phyloP scores from a whole-genome alignment of 1,140 invertebrate species.

The Bombus pascuorum region DNA sequence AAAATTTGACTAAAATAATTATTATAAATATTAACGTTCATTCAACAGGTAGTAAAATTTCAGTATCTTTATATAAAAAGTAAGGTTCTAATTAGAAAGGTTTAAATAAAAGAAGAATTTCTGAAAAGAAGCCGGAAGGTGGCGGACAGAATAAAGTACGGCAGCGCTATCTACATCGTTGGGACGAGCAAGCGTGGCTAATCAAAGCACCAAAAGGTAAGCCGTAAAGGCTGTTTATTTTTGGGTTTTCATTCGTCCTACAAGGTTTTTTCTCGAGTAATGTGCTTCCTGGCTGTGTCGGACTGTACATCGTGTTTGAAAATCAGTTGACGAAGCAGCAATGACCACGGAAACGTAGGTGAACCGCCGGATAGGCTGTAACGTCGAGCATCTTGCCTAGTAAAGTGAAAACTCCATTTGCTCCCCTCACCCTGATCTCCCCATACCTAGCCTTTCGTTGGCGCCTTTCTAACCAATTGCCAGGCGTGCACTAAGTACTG shows the following conservation, averaged over 20 bases:
- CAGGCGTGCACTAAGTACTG: conserved; percentile 31
- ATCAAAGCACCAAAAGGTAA: conserved; percentile 87
- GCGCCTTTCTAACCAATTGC: conserved; percentile 59
- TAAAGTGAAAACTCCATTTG: conserved; percentile 65
- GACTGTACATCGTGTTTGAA: conserved; percentile 61
- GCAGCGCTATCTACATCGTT: conserved; percentile 64
- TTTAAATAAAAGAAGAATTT: conserved; percentile 16
- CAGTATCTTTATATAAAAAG: background rate
- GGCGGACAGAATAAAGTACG: conserved; percentile 42
- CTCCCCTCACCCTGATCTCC: conserved; percentile 38
- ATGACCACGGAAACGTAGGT: conserved; percentile 76
- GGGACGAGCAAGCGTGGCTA: conserved; percentile 84
- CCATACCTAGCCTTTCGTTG: conserved; percentile 31
- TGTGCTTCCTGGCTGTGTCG: conserved; percentile 65
- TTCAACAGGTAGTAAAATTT: background rate
- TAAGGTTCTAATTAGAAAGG: background rate
- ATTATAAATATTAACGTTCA: background rate
- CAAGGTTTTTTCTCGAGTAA: conserved; percentile 67
- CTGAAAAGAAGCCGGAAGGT: conserved; percentile 42
- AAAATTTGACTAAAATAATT: background rate
- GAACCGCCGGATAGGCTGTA: conserved; percentile 68
- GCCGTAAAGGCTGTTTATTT: conserved; percentile 76
- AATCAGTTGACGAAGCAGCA: conserved; percentile 70
- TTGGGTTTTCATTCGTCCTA: conserved; percentile 68
- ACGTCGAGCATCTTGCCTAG: conserved; percentile 75